Evolutionary conservation across 2,113 vertebrate species (phyloP).

Genomic region (Mesocricetus auratus): DNA sequence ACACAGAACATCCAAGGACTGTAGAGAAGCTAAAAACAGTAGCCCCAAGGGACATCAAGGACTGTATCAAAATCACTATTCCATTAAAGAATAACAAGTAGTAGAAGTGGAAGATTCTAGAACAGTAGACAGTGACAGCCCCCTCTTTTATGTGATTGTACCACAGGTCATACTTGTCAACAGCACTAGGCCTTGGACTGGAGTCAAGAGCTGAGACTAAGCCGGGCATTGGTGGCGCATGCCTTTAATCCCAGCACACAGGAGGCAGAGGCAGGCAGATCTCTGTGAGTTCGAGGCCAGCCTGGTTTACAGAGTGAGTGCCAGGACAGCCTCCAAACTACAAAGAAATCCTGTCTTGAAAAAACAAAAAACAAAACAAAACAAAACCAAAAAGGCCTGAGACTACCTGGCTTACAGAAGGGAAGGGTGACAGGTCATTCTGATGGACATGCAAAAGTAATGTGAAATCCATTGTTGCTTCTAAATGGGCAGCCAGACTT

Average conservation of each 20-base stretch:
- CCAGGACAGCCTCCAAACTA: no score
- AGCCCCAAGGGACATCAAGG: not conserved
- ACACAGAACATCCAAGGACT: not conserved
- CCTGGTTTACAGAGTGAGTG: no score
- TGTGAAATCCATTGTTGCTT: not conserved
- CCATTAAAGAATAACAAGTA: not conserved
- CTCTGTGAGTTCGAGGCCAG: no score
- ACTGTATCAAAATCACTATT: not conserved
- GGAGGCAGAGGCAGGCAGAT: no score
- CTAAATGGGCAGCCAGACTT: not conserved
- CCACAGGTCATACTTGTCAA: not conserved
- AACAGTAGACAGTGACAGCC: not conserved
- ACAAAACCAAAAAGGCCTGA: no score
- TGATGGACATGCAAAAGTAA: not conserved
- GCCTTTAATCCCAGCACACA: no score
- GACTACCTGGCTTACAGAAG: not conserved
- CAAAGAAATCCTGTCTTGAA: no score
- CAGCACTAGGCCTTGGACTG: not conserved
- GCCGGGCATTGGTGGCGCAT: no score
- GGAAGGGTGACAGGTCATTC: not conserved
- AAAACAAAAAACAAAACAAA: no score
- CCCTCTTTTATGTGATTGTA: not conserved
- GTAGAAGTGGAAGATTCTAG: not conserved
- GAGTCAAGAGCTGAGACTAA: not conserved
- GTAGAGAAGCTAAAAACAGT: constrained; percentile 7